Base-by-base conservation (phyloP, 2,888 invertebrate genomes). In the Nesidiocoris tenuis region DNA sequence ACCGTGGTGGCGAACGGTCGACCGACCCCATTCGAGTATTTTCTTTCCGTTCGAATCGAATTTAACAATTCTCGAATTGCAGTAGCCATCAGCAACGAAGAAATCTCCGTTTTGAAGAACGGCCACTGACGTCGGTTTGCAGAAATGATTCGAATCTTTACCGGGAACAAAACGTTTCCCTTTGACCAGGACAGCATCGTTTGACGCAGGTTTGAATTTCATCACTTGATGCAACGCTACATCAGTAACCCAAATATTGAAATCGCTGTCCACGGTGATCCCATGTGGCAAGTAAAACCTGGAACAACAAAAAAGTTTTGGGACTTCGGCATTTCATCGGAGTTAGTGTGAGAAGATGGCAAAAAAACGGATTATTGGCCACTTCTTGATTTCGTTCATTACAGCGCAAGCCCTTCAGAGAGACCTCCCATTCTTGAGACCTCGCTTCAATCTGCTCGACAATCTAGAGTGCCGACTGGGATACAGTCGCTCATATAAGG, bases 41-140 rank as follows among this genome's bases (percentile, higher is more conserved):
- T 79, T 59, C 55, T 75, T 87, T 19, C 93, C 93, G 59, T 89
- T 89, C 0, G 90, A 89, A 83, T 92, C 91, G 82, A 90, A 92
- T 82, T 92, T 90, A 25, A 93, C 84, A 77, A 93, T 89, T 80
- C 93, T 79, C 22, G 86, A 85, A 84, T 98, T 98, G 85, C 98
- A 99, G 84, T 97, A 97, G 39, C 98, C 98, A 84, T 99, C 98
- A 19, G 97, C 94, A 12, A 99, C 91, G 82, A 95, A 98, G 82
- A 98, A 90, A 83, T 96, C 93, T 24, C 96, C 97, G 0, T 90
- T 91, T 0, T 88, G 87, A 9, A 95, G 90, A 0, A 98, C 91
- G 0, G 96, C 97, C 2, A 98, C 92, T 54, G 94, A 91, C 0
- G 98, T 95, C 0, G 98, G 98, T 86, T 96, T 95, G 84, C 98